Evolutionary conservation across 2,888 invertebrate species (phyloP), one percentile per base, ranked within the genome.

Genomic region (Drosophila greeni): DNA sequence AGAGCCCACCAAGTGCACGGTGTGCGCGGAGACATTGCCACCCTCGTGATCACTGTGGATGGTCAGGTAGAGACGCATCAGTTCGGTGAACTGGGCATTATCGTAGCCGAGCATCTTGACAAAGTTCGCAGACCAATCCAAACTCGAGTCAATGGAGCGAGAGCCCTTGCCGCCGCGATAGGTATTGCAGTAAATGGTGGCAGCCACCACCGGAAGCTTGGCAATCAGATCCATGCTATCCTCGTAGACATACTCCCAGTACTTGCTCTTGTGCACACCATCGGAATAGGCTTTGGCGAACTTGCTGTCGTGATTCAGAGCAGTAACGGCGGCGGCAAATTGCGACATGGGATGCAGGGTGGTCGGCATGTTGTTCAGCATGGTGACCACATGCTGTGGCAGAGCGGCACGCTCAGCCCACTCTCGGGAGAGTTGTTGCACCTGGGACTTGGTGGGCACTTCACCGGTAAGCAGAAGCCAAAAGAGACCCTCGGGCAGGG

Each of bases 401-500:
- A 96, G 89, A 60, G 88, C 89, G 31, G 89, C 89, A 70, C 96
- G 92, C 72, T 91, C 90, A 5, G 95, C 94, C 95, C 95, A 96
- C 88, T 95, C 93, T 87, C 92, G 91, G 20, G 94, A 94, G 48
- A 95, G 76, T 42, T 92, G 90, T 79, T 90, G 90, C 5, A 92
- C 95, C 90, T 97, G 97, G 47, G 92, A 92, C 20, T 94, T 92
- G 52, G 91, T 94, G 49, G 97, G 97, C 47, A 97, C 91, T 67
- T 97, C 95, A 20, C 97, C 97, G 73, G 97, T 97, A 78, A 95
- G 91, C 71, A 97, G 90, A 51, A 97, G 91, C 97, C 97, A 97
- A 90, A 97, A 97, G n/a, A 97, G 91, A 87, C 95, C 97, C 89
- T 97, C 97, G 2, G 97, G 97, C 36, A 97, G 91, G 7, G 97